A percentile compares a stretch with the other conserved stretches of the same genome.
Evolutionary conservation across 2,113 vertebrate genomes (phyloP).

Genomic region (Phalacrocorax carbo): DNA sequence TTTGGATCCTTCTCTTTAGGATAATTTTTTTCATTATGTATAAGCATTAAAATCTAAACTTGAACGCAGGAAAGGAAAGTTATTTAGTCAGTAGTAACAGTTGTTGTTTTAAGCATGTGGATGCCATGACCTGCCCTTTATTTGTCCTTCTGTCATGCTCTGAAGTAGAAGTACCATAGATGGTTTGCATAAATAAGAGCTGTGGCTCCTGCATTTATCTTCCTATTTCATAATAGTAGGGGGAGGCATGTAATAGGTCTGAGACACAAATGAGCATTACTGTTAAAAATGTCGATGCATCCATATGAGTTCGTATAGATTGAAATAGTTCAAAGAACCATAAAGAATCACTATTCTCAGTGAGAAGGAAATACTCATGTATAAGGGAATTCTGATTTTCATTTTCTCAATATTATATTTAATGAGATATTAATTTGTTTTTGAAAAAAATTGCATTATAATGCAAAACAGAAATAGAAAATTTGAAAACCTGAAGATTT

Average conservation of each 20-base stretch:
- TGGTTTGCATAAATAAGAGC: neutral
- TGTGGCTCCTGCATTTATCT: neutral
- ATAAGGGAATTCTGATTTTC: neutral
- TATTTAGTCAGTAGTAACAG: neutral
- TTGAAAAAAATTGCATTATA: neutral
- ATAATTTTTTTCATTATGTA: neutral
- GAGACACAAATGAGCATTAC: neutral
- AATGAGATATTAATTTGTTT: no score
- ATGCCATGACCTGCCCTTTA: neutral
- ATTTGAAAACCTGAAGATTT: neutral
- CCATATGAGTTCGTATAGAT: neutral
- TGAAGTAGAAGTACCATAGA: neutral
- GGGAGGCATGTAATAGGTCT: neutral
- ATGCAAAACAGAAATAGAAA: neutral
- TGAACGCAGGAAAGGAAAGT: neutral
- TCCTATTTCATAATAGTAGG: neutral
- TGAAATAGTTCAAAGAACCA: neutral
- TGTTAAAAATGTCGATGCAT: neutral
- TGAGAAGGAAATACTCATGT: neutral
- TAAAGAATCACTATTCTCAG: neutral
- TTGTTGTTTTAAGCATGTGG: neutral
- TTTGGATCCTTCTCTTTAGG: neutral
- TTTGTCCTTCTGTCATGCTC: neutral
- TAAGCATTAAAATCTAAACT: neutral
- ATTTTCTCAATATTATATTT: neutral